A percentile compares a stretch with the other conserved stretches of the same genome.
Evolutionary conservation across 2,113 vertebrate species (phyloP).

Genomic region (Pelecanoides urinatrix): DNA sequence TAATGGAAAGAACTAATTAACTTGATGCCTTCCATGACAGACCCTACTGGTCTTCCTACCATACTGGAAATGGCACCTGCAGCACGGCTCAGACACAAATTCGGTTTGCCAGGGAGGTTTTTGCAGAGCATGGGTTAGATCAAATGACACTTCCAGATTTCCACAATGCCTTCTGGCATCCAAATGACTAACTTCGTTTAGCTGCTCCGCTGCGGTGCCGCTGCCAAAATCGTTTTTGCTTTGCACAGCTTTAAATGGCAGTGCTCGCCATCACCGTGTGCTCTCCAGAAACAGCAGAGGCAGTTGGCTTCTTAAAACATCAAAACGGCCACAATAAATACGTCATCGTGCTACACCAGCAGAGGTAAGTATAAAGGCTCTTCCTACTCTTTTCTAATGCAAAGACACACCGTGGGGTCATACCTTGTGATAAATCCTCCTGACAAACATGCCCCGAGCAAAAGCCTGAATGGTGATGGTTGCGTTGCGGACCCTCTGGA

Average conservation of each 20-base stretch:
- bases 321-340: background rate
- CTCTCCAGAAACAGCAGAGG: background rate
- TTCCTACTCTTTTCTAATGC: background rate
- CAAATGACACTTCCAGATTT: slow-evolving; percentile 5
- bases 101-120: background rate
- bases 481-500: slow-evolving; percentile 66
- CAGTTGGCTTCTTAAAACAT: background rate
- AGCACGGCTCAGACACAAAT: background rate
- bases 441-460: slow-evolving; percentile 84
- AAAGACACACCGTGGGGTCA: fast-evolving
- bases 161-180: background rate
- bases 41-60: background rate
- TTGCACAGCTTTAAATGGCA: background rate
- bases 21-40: background rate
- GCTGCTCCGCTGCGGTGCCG: background rate
- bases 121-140: background rate
- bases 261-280: fast-evolving
- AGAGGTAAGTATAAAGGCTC: background rate
- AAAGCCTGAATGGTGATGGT: slow-evolving; percentile 86
- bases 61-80: background rate
- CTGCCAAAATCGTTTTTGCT: background rate
- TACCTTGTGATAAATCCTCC: slow-evolving; percentile 85
- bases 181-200: background rate
- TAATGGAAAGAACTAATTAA: background rate
- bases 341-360: fast-evolving